A percentile compares a stretch with the other conserved stretches of the same genome.
Evolutionary conservation across 1,140 invertebrate genomes (phyloP).

Genomic region (Maconellicoccus hirsutus): DNA sequence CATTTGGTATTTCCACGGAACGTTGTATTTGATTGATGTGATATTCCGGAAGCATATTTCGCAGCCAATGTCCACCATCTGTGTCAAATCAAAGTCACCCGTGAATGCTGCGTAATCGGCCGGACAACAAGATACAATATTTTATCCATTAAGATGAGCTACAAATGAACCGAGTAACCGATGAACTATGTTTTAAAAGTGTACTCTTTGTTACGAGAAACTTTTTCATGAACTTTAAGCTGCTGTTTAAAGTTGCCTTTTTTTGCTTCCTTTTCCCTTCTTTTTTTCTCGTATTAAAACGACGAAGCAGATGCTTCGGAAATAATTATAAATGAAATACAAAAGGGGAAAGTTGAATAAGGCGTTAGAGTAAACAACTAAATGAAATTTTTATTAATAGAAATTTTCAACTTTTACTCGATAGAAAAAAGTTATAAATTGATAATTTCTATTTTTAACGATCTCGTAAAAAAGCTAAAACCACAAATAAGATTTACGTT

Average conservation of each 20-base stretch:
- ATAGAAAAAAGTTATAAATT: too few species aligned
- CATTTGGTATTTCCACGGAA: too few species aligned
- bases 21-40: background rate
- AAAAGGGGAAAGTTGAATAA: background rate
- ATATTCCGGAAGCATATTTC: too few species aligned
- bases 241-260: background rate
- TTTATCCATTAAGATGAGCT: background rate
- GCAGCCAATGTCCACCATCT: background rate
- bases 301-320: background rate
- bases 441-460: too few species aligned
- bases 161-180: background rate
- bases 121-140: background rate
- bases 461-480: too few species aligned
- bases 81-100: background rate
- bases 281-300: background rate
- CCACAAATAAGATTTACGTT: too few species aligned
- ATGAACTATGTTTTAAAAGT: background rate
- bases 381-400: conserved; percentile 10
- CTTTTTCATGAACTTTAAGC: background rate
- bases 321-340: background rate
- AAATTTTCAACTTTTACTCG: background rate
- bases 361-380: background rate
- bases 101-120: background rate
- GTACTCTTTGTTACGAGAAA: background rate
- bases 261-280: background rate